A percentile compares a stretch with the other conserved stretches of the same genome.
phyloP scores from a whole-genome alignment of 1,140 invertebrate genomes.

The Lasaia peninsularis region DNA sequence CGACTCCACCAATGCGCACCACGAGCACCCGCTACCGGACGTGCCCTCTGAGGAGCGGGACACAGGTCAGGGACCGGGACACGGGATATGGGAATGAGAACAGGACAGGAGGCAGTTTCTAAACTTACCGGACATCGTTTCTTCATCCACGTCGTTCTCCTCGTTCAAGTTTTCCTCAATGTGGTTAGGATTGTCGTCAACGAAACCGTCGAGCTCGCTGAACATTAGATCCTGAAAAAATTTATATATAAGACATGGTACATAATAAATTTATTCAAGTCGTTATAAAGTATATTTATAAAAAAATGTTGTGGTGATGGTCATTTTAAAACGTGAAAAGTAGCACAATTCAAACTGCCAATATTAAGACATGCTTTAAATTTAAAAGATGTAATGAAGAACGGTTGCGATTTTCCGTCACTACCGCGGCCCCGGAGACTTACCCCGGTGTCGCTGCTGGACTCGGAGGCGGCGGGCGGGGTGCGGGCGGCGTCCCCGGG shows the following conservation, averaged over 20 bases:
- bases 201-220: constrained; percentile 82
- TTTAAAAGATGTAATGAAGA: too few relatives aligned
- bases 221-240: constrained; percentile 79
- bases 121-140: constrained; percentile 87
- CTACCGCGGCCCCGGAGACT: too few relatives aligned
- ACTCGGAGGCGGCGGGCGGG: constrained; percentile 42
- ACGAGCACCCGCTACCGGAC: constrained; percentile 48
- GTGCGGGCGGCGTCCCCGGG: constrained; percentile 16
- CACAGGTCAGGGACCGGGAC: constrained; percentile 11
- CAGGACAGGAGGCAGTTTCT: background rate
- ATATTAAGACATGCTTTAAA: too few relatives aligned
- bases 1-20: constrained; percentile 34
- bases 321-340: too few relatives aligned
- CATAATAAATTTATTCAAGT: too few relatives aligned
- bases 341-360: too few relatives aligned
- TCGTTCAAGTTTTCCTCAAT: constrained; percentile 82
- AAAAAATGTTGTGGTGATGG: too few relatives aligned
- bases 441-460: constrained; percentile 63
- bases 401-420: too few relatives aligned
- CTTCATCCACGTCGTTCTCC: constrained; percentile 89
- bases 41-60: constrained; percentile 43
- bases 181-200: constrained; percentile 74
- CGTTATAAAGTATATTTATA: too few relatives aligned
- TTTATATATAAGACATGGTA: background rate
- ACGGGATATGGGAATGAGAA: background rate